Evolutionary conservation across 2,113 vertebrate species (phyloP).

Genomic region (Nestor notabilis): DNA sequence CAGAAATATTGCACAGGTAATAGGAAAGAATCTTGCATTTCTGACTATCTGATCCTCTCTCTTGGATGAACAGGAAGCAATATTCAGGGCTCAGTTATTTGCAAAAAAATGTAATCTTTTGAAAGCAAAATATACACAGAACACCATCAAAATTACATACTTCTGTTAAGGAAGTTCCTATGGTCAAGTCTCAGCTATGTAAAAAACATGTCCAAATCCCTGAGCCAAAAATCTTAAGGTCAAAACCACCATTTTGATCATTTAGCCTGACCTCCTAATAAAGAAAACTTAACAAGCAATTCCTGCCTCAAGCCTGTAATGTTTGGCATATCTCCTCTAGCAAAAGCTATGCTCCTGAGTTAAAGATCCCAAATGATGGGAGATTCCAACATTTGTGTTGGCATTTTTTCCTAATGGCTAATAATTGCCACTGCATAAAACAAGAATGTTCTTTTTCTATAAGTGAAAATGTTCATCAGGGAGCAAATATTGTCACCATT

Average conservation of each 20-base stretch:
- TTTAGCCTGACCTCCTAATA: neutral
- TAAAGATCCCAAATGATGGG: neutral
- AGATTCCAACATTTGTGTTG: neutral
- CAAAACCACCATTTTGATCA: neutral
- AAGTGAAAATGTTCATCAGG: neutral
- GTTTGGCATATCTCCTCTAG: neutral
- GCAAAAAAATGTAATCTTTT: neutral
- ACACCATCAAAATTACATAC: neutral
- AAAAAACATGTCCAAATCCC: neutral
- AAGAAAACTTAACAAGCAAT: neutral
- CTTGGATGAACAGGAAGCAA: neutral
- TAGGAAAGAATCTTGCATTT: neutral
- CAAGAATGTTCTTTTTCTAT: neutral
- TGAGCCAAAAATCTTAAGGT: neutral
- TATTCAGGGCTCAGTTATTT: neutral
- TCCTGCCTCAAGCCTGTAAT: neutral
- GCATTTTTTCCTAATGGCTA: neutral
- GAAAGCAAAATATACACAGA: neutral
- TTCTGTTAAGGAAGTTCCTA: neutral
- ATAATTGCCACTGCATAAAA: neutral
- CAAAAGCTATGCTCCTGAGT: neutral
- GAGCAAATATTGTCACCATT: neutral
- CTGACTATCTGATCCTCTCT: neutral
- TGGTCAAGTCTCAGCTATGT: neutral
- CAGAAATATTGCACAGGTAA: neutral